phyloP scores from a whole-genome alignment of 2,797 vertebrate genomes.

The Caiman crocodilus region DNA sequence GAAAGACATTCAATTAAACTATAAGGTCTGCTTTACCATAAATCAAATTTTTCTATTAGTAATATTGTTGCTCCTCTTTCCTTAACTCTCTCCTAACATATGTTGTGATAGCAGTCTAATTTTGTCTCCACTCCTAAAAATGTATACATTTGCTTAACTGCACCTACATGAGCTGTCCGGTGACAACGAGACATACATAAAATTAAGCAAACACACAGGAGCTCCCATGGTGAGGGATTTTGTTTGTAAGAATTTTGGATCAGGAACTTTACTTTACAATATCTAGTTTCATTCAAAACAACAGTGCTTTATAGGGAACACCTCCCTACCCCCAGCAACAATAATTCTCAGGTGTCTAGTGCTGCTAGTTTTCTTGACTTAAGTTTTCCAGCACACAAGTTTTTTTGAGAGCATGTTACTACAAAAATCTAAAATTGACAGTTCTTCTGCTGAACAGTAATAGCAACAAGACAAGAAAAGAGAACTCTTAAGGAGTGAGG shows the following conservation, averaged over 20 bases:
- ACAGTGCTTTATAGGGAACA: neutral
- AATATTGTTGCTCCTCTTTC: conserved; percentile 51
- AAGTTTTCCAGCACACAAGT: conserved; percentile 58
- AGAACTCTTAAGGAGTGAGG: conserved; percentile 21
- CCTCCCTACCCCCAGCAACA: no score
- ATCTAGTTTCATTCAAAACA: conserved; percentile 68
- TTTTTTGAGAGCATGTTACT: conserved; percentile 65
- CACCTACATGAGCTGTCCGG: conserved; percentile 66
- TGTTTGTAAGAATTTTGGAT: conserved; percentile 55
- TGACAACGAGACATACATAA: conserved; percentile 38
- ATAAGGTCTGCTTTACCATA: conserved; percentile 59
- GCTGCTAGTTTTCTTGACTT: conserved; percentile 49
- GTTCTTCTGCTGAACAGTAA: conserved; percentile 37
- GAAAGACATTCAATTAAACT: conserved; percentile 71
- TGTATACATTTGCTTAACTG: conserved; percentile 66
- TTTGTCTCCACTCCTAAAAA: conserved; percentile 67
- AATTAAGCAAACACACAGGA: conserved; percentile 39
- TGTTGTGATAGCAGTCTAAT: conserved; percentile 71
- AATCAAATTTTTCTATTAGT: conserved; percentile 68
- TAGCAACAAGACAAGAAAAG: conserved; percentile 1
- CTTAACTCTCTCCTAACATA: conserved; percentile 49
- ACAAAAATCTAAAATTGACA: conserved; percentile 64
- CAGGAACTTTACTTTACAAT: conserved; percentile 62
- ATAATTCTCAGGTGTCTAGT: no score
- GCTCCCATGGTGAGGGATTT: conserved; percentile 65